Percentiles rank a stretch among this genome's conserved stretches.
Conservation (phyloP, 1,140 invertebrate genomes). For the Danaus melanippus region DNA sequence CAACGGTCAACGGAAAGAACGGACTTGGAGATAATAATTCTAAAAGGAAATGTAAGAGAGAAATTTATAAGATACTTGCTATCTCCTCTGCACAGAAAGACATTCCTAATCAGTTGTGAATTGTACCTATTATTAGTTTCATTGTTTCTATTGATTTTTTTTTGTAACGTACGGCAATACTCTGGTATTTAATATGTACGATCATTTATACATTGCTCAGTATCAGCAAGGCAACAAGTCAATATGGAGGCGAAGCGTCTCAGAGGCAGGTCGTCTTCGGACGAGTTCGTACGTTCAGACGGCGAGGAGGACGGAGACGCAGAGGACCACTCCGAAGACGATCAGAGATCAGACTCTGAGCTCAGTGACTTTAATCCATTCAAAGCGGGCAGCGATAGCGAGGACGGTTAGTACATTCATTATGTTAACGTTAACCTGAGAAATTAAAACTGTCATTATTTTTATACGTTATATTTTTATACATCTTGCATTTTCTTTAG, state of each 20-base stretch:
- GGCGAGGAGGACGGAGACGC: constrained; percentile 38
- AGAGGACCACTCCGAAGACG: constrained; percentile 73
- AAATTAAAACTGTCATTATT: too few relatives aligned
- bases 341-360: constrained; percentile 79
- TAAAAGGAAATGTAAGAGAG: constrained; percentile 53
- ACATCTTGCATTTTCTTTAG: too few relatives aligned
- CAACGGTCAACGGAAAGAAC: constrained; percentile 71
- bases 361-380: constrained; percentile 93
- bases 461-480: too few relatives aligned
- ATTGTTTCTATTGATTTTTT: too few relatives aligned
- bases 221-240: constrained; percentile 77
- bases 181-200: too few relatives aligned
- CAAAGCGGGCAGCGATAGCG: constrained; percentile 87
- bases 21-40: constrained; percentile 60
- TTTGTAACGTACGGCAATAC: too few relatives aligned
- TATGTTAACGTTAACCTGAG: background rate
- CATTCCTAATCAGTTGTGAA: background rate
- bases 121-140: background rate
- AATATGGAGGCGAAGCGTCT: constrained; percentile 80
- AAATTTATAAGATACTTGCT: background rate
- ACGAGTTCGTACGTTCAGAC: constrained; percentile 62
- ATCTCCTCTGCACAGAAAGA: background rate
- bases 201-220: constrained; percentile 16
- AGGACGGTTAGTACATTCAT: constrained; percentile 54
- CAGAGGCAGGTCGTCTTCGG: constrained; percentile 77